Conservation (phyloP, 92 coral and sea anemone genomes). For the Muricea muricata region DNA sequence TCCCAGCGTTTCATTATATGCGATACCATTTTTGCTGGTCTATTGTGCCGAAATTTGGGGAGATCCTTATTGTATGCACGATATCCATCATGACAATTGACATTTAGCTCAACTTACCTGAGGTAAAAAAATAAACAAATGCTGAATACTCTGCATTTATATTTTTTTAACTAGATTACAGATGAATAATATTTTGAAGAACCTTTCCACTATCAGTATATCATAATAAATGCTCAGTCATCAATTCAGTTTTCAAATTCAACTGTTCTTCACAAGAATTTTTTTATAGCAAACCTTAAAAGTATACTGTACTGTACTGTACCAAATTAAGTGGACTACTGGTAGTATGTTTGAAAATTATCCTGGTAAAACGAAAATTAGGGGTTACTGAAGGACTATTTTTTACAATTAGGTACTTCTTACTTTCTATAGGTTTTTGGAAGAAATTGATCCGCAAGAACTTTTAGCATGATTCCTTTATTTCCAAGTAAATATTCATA, state of each 20-base stretch:
- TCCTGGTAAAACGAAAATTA: too few relatives aligned
- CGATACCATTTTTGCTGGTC: constrained; percentile 16
- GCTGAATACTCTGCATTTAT: neutral
- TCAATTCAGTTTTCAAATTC: too few relatives aligned
- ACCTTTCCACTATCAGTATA: too few relatives aligned
- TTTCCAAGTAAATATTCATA: constrained; percentile 48
- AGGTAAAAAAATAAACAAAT: neutral
- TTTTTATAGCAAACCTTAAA: too few relatives aligned
- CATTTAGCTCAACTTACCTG: constrained; percentile 1
- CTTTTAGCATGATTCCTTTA: constrained; percentile 46
- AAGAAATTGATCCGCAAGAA: constrained; percentile 39
- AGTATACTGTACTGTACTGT: too few relatives aligned
- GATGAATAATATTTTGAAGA: too few relatives aligned
- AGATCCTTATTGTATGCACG: constrained; percentile 13
- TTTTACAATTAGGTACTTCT: neutral
- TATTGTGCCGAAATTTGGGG: constrained; percentile 11
- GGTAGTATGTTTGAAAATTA: too few relatives aligned
- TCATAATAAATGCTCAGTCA: too few relatives aligned
- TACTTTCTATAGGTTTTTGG: constrained; percentile 58
- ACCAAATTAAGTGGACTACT: too few relatives aligned
- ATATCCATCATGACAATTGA: constrained; percentile 32
- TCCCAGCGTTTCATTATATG: constrained; percentile 16
- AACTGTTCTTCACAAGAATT: too few relatives aligned
- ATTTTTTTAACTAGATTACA: neutral
- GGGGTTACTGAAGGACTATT: too few relatives aligned